Conservation (phyloP, 2,888 invertebrate species). For the Chrysolina haemoptera region DNA sequence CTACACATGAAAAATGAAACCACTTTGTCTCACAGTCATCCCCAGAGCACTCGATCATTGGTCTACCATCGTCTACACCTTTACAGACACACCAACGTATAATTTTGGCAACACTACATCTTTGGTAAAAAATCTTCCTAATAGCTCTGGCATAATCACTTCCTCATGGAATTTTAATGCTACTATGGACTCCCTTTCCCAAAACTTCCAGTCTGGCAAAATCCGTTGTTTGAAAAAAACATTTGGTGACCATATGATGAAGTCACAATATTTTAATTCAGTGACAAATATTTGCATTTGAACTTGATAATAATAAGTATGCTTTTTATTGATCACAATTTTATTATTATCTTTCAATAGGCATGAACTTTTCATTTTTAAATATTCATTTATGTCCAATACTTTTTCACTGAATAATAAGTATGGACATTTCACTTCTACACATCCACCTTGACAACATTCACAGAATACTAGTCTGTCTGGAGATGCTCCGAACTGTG, state of each 20-base stretch:
- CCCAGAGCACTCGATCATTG: constrained; percentile 88
- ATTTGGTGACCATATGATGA: constrained; percentile 41
- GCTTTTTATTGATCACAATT: neutral
- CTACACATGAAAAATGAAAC: constrained; percentile 97
- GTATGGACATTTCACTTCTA: constrained; percentile 47
- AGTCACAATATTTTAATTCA: constrained; percentile 41
- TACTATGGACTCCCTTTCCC: constrained; percentile 12
- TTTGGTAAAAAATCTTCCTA: constrained; percentile 39
- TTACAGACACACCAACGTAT: constrained; percentile 38
- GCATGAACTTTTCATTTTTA: constrained; percentile 24
- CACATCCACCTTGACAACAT: constrained; percentile 37
- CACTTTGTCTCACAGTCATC: constrained; percentile 90
- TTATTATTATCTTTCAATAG: neutral
- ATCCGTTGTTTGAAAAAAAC: constrained; percentile 37
- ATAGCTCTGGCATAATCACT: constrained; percentile 44
- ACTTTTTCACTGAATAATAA: constrained; percentile 8
- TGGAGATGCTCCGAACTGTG: constrained; percentile 46
- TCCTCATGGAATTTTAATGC: constrained; percentile 37
- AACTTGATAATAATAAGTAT: constrained; percentile 43
- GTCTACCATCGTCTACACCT: constrained; percentile 45
- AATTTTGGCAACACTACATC: constrained; percentile 30
- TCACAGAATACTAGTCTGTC: constrained; percentile 44
- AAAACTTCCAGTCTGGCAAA: constrained; percentile 38
- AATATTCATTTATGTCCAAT: constrained; percentile 24
- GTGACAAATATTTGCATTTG: constrained; percentile 43